Conservation (phyloP, 2,113 vertebrate species). For the Rhea americana region DNA sequence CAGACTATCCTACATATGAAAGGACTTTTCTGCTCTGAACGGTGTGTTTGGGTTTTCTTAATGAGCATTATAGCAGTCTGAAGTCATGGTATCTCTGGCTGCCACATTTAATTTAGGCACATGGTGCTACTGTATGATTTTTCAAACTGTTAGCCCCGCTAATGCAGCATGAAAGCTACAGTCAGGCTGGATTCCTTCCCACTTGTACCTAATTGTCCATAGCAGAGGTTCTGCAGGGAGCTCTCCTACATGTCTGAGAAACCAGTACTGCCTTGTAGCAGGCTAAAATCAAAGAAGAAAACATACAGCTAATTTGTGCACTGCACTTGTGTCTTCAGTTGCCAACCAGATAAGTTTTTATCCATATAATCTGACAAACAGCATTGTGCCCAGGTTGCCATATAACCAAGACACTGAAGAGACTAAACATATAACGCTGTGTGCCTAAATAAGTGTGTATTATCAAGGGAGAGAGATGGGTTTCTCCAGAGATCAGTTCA, state of each 20-base stretch:
- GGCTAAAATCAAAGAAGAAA: not conserved
- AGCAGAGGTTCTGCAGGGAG: not conserved
- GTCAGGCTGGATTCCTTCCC: not conserved
- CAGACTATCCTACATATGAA: not conserved
- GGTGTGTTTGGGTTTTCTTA: accelerated
- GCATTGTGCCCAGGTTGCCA: not conserved
- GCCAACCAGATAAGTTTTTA: not conserved
- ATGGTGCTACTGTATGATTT: not conserved
- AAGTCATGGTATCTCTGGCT: not conserved
- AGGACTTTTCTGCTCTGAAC: not conserved
- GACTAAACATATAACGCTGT: not conserved
- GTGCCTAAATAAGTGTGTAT: not conserved
- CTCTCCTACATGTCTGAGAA: not conserved
- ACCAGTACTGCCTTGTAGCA: not conserved
- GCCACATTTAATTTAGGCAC: not conserved
- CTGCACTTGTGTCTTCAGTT: not conserved
- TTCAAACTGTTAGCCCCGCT: not conserved
- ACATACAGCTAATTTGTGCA: not conserved
- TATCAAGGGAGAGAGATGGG: not conserved
- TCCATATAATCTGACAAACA: not conserved
- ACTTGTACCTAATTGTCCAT: not conserved
- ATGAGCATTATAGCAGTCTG: not conserved
- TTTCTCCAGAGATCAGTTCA: not conserved
- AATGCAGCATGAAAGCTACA: not conserved
- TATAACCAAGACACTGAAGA: not conserved